Conservation (phyloP, 2,113 vertebrate genomes). For the Nycticorax nycticorax region DNA sequence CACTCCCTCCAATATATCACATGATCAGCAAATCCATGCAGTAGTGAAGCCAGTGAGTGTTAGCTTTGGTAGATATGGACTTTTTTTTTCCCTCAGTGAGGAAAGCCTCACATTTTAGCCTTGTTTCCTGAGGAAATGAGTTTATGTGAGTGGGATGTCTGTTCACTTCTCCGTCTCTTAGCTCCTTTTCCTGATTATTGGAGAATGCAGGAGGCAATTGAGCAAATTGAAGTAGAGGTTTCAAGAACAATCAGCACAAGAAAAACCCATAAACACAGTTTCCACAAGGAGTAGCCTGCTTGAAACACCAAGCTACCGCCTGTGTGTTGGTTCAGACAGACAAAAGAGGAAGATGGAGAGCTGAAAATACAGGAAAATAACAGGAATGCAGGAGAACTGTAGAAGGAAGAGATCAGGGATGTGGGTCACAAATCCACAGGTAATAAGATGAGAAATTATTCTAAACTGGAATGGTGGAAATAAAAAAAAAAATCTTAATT, state of each 20-base stretch:
- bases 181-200: not conserved
- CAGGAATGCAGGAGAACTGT: not conserved
- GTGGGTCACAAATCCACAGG: not conserved
- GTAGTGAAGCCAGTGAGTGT: not conserved
- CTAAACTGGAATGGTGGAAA: not conserved
- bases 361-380: not conserved
- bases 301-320: not conserved
- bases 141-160: not conserved
- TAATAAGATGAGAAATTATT: not conserved
- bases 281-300: not conserved
- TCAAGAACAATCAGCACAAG: not conserved
- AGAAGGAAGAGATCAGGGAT: not conserved
- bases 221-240: not conserved
- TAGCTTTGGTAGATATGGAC: not conserved
- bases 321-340: not conserved
- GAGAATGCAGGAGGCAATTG: not conserved
- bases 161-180: not conserved
- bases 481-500: not conserved
- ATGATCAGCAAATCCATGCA: not conserved
- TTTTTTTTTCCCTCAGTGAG: not conserved
- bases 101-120: not conserved
- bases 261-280: not conserved
- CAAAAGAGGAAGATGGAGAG: not conserved
- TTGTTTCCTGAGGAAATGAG: not conserved
- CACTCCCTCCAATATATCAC: not conserved